Evolutionary conservation across 2,113 vertebrate genomes (phyloP), one percentile per base, ranked within the genome.

Genomic region (Chloroceryle aenea): DNA sequence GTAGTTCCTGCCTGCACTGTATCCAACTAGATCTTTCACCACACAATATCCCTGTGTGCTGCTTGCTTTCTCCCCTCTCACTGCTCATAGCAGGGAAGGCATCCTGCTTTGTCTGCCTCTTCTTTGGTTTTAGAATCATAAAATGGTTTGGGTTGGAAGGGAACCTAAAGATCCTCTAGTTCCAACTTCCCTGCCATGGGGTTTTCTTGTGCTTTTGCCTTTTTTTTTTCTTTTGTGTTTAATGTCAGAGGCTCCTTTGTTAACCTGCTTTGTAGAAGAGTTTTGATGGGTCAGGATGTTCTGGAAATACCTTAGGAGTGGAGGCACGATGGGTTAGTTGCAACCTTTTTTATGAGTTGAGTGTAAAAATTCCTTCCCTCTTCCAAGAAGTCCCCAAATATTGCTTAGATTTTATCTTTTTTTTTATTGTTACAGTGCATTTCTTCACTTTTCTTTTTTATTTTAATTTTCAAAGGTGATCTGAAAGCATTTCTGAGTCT

Each of bases 291-390:
- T 47, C 36, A 77, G 15, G 40, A 43, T 55, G 68, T 36, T 32
- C 29, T 56, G 52, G 56, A 71, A 87, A 38, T 67, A 72, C 17
- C 3, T 36, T 47, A 29, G 42, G 52, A 66, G 19, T 38, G 30
- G n/a, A 40, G 69, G 9, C 0, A 0, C 40, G 30, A 26, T 0
- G 4, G 18, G 25, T 66, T 56, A 30, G 29, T 64, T 71, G 40
- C 10, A 66, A 30, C 34, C 6, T 53, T 59, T 59, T 86, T 56
- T 58, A 6, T 42, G 21, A 64, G 5, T 61, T 50, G 45, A 61
- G 40, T 69, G 6, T n/a, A n/a, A n/a, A 55, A 36, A 79, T 61
- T 68, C 63, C 34, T 91, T 79, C n/a, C 20, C 12, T 69, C 15
- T 82, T 59, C 17, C 18, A 63, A 27, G 30, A 77, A 7, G 34